These are phyloP conservation scores for Trichomalopsis sarcophagae DNA, from an alignment of 1,140 invertebrate genomes.

Conservation along the genomic window DNA sequence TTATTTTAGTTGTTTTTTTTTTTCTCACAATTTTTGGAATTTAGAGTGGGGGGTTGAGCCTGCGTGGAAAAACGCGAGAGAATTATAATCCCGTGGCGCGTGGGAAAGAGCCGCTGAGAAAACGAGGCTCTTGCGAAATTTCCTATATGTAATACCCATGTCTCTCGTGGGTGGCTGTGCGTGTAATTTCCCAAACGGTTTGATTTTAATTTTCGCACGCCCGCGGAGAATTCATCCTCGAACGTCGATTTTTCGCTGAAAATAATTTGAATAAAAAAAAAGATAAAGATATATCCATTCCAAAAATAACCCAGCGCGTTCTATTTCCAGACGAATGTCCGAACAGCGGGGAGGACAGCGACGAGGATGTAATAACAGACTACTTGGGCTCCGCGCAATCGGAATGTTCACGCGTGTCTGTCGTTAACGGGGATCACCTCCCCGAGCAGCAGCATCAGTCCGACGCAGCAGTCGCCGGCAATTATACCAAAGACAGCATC, in stretches of 20 bases:
- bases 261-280: background rate
- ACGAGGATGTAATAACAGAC: slow-evolving; percentile 82
- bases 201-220: too few species aligned
- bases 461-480: slow-evolving; percentile 61
- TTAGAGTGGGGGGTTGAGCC: too few species aligned
- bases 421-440: slow-evolving; percentile 39
- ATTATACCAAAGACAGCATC: slow-evolving; percentile 71
- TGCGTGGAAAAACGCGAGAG: too few species aligned
- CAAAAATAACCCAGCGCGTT: background rate
- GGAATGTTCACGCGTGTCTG: slow-evolving; percentile 34
- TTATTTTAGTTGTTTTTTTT: too few species aligned
- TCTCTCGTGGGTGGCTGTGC: too few species aligned
- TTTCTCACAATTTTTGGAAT: too few species aligned
- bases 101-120: too few species aligned
- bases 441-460: slow-evolving; percentile 30
- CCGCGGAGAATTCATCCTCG: background rate
- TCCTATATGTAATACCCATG: too few species aligned
- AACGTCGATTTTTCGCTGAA: background rate
- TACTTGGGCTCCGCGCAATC: slow-evolving; percentile 68
- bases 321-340: slow-evolving; percentile 75
- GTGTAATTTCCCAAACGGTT: too few species aligned
- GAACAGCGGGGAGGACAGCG: slow-evolving; percentile 79
- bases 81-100: too few species aligned
- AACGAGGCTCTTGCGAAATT: too few species aligned
- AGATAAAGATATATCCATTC: too few species aligned